Evolutionary conservation across 2,113 vertebrate species (phyloP).

Genomic region (Sorex fumeus): DNA sequence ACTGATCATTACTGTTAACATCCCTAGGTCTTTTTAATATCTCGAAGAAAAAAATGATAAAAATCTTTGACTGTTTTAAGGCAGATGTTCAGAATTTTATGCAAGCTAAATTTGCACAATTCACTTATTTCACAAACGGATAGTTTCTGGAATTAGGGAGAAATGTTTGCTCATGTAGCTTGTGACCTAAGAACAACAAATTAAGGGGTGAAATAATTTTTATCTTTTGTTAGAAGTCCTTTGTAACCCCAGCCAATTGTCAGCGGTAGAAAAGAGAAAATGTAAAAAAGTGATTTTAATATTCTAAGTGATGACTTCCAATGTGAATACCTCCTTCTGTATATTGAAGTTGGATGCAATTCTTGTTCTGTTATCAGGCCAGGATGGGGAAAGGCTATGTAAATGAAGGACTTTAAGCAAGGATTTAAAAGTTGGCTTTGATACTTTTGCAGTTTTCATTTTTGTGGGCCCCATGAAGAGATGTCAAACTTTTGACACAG

Average conservation of each 20-base stretch:
- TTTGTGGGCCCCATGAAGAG: not conserved
- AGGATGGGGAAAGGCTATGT: not conserved
- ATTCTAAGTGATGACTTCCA: not conserved
- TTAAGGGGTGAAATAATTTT: not conserved
- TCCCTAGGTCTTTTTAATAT: not conserved
- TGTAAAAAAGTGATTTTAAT: not conserved
- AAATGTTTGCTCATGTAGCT: not conserved
- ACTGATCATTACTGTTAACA: not conserved
- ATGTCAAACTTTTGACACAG: too few relatives aligned
- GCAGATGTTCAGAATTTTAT: not conserved
- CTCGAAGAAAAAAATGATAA: not conserved
- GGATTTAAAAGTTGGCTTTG: not conserved
- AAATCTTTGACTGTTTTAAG: not conserved
- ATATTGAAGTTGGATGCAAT: not conserved
- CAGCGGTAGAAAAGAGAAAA: not conserved
- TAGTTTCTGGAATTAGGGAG: not conserved
- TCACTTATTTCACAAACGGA: not conserved
- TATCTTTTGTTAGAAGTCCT: not conserved
- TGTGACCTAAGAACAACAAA: not conserved
- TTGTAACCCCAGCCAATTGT: not conserved
- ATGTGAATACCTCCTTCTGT: not conserved
- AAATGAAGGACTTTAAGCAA: slow-evolving; percentile 2
- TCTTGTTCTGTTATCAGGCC: not conserved
- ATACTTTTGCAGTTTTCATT: not conserved
- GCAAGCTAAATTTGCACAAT: not conserved